Evolutionary conservation across 2,797 vertebrate species (phyloP).

Genomic region (Stomatorhinus walkeri): DNA sequence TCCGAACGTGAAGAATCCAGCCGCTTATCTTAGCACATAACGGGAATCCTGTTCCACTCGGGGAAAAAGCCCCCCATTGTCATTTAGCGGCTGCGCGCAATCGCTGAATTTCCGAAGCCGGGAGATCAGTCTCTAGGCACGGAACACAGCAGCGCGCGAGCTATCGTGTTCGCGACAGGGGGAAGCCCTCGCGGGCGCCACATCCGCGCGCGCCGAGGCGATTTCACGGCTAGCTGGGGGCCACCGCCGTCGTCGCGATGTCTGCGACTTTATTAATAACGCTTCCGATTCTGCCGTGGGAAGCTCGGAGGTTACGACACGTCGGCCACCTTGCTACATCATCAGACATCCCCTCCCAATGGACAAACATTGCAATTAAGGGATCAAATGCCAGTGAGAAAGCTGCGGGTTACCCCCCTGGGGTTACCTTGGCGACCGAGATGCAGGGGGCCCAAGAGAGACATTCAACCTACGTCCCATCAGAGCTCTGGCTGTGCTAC

Average conservation of each 20-base stretch:
- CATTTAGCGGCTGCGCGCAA: not conserved
- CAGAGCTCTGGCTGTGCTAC: not conserved
- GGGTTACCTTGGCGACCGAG: not conserved
- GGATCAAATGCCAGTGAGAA: not conserved
- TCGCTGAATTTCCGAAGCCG: not conserved
- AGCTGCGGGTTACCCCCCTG: not conserved
- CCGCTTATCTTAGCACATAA: not conserved
- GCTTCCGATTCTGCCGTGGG: not conserved
- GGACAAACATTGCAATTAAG: not conserved
- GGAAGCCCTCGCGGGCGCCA: not conserved
- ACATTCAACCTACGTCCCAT: not conserved
- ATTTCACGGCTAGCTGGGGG: not conserved
- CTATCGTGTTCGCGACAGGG: not conserved
- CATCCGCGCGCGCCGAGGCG: not conserved
- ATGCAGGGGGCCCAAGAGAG: not conserved
- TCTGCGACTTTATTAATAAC: not conserved
- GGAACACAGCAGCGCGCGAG: not conserved
- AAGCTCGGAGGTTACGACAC: not conserved
- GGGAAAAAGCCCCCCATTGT: conserved; percentile 11
- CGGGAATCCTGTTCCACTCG: not conserved
- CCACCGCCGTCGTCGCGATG: not conserved
- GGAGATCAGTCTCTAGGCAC: not conserved
- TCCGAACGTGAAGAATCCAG: conserved; percentile 1
- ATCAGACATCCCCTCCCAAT: not conserved
- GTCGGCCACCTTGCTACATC: not conserved